phyloP scores from a whole-genome alignment of 1,140 invertebrate genomes.

The Drosophila seguyi region DNA sequence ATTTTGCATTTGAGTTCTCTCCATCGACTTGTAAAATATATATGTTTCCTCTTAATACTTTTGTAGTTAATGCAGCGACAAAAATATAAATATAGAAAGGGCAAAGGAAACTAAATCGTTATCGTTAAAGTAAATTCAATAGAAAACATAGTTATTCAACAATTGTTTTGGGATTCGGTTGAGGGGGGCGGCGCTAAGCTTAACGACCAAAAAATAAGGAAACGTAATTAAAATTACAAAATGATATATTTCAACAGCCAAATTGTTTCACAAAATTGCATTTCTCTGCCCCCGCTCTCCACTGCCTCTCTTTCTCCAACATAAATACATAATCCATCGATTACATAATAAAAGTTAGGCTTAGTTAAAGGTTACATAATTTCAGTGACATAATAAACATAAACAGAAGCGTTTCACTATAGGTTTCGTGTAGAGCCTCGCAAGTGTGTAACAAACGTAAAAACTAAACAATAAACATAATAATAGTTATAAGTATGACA shows the following conservation, averaged over 20 bases:
- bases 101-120: slow-evolving; percentile 10
- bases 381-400: slow-evolving; percentile 44
- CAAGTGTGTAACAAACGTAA: slow-evolving; percentile 52
- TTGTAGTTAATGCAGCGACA: slow-evolving; percentile 35
- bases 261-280: slow-evolving; percentile 82
- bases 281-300: slow-evolving; percentile 52
- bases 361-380: slow-evolving; percentile 36
- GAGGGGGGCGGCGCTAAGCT: slow-evolving; percentile 16
- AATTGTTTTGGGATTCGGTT: slow-evolving; percentile 30
- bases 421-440: slow-evolving; percentile 52
- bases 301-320: slow-evolving; percentile 6
- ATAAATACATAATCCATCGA: slow-evolving; percentile 27
- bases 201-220: slow-evolving; percentile 56
- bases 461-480: slow-evolving; percentile 50
- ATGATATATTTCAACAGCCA: slow-evolving; percentile 76
- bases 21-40: slow-evolving; percentile 30
- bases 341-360: slow-evolving; percentile 4
- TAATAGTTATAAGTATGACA: slow-evolving; percentile 34
- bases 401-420: slow-evolving; percentile 47
- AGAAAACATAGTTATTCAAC: slow-evolving; percentile 16
- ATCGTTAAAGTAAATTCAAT: slow-evolving; percentile 40
- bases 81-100: slow-evolving; percentile 21
- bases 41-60: slow-evolving; percentile 46
- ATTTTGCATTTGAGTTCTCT: slow-evolving; percentile 46
- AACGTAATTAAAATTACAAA: slow-evolving; percentile 58